Conservation (phyloP, 2,797 vertebrate species). For the Cossypha polioptera region DNA sequence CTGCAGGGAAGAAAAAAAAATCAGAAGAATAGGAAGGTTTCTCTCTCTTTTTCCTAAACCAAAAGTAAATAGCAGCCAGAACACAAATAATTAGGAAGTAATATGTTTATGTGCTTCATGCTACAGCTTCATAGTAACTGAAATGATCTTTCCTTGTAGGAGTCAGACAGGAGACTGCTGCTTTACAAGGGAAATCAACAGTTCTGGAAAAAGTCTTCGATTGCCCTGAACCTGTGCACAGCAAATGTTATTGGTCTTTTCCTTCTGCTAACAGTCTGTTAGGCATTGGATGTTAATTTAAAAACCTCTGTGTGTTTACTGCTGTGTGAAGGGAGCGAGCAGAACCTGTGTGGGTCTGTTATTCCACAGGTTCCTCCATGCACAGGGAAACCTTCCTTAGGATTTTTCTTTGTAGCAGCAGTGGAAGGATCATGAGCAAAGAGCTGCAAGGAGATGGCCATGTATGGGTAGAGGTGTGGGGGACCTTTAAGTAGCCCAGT, state of each 20-base stretch:
- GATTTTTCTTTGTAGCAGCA: not conserved
- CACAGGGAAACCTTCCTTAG: not conserved
- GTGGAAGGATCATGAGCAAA: not conserved
- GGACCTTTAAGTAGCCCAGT: not conserved
- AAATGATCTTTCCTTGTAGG: not conserved
- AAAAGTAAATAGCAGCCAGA: not conserved
- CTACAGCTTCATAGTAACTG: not conserved
- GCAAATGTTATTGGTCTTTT: not conserved
- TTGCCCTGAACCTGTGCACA: not conserved
- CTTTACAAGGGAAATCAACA: not conserved
- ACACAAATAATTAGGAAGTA: not conserved
- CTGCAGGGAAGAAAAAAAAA: not conserved
- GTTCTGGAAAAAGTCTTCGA: not conserved
- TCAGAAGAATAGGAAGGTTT: not conserved
- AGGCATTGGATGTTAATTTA: not conserved
- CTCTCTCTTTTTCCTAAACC: not conserved
- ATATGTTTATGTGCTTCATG: fast-evolving
- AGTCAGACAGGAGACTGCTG: not conserved
- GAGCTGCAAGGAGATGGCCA: not conserved
- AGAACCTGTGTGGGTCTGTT: not conserved
- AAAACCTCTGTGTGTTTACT: not conserved
- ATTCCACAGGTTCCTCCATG: not conserved
- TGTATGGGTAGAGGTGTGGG: fast-evolving
- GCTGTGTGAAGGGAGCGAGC: not conserved
- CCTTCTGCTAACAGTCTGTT: not conserved